Evolutionary conservation across 2,888 invertebrate genomes (phyloP).

Genomic region (Calliopum simillimum): DNA sequence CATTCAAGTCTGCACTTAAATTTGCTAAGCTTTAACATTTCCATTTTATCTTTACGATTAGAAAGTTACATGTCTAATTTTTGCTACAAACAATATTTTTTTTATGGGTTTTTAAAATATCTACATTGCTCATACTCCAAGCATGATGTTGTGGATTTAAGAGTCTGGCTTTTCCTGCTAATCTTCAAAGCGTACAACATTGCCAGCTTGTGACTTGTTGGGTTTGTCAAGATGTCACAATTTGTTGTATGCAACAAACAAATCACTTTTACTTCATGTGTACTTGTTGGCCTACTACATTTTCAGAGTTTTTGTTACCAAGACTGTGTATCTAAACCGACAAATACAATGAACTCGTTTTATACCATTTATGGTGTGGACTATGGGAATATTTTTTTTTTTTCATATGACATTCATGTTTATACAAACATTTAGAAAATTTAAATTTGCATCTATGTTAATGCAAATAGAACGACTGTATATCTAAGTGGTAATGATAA

Average conservation of each 20-base stretch:
- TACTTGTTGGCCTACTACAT: neutral
- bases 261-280: conserved; percentile 1
- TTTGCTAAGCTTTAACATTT: neutral
- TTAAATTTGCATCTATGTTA: neutral
- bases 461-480: too few relatives aligned
- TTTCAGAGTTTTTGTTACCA: neutral
- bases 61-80: neutral
- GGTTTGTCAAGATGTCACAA: neutral
- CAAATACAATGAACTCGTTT: conserved; percentile 2
- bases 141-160: too few relatives aligned
- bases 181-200: too few relatives aligned
- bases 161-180: too few relatives aligned
- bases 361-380: neutral
- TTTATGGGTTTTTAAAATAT: too few relatives aligned
- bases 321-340: neutral
- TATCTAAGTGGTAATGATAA: too few relatives aligned
- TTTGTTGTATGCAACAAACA: neutral
- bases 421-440: neutral
- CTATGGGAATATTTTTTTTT: neutral
- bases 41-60: neutral
- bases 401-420: neutral
- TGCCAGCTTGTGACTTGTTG: neutral
- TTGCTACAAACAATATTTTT: too few relatives aligned
- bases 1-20: too few relatives aligned
- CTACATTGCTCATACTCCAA: too few relatives aligned